Percentiles rank a stretch among this genome's conserved stretches.
phyloP scores from a whole-genome alignment of 2,113 vertebrate species.

The Python bivittatus region DNA sequence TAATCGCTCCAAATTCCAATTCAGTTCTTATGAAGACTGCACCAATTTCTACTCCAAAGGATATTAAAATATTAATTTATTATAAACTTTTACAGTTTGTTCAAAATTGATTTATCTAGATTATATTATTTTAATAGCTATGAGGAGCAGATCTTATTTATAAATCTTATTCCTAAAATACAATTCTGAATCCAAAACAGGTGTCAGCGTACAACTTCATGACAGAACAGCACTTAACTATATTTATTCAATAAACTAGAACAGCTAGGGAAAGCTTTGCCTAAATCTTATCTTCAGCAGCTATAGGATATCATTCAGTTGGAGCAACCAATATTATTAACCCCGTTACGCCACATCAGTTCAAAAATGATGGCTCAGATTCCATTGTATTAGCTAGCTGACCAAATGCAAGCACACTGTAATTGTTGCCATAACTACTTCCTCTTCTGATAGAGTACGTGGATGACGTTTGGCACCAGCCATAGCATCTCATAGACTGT shows the following conservation, averaged over 20 bases:
- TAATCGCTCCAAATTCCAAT: slow-evolving; percentile 17
- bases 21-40: slow-evolving; percentile 23
- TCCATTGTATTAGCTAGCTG: background rate
- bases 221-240: background rate
- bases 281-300: background rate
- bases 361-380: background rate
- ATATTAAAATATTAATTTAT: slow-evolving; percentile 68
- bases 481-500: background rate
- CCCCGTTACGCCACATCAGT: background rate
- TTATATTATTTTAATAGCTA: slow-evolving; percentile 52
- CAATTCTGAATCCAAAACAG: slow-evolving; percentile 12
- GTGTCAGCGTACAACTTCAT: background rate
- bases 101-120: slow-evolving; percentile 40
- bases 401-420: background rate
- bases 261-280: background rate
- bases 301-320: background rate
- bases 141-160: slow-evolving; percentile 30
- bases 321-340: too few relatives aligned
- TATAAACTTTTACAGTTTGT: slow-evolving; percentile 59
- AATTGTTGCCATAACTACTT: background rate
- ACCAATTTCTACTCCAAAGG: slow-evolving; percentile 41
- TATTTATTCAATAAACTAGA: background rate
- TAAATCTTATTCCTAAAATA: slow-evolving; percentile 38
- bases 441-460: background rate
- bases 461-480: background rate